Evolutionary conservation across 2,888 invertebrate species (phyloP).

Genomic region (Archaeoteleia sp.): DNA sequence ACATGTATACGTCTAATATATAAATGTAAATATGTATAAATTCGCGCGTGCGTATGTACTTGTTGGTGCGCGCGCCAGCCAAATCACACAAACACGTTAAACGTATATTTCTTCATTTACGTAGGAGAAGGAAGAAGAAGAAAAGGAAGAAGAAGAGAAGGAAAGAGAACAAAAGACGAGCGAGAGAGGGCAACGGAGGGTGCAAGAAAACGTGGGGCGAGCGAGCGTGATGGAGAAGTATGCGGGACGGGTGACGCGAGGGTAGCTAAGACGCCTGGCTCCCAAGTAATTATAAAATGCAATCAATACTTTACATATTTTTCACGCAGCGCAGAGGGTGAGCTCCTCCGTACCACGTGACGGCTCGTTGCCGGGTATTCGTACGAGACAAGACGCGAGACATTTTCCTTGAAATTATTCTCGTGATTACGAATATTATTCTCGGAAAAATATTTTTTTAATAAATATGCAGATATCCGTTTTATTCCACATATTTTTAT

Average conservation of each 20-base stretch:
- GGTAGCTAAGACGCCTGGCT: slow-evolving; percentile 74
- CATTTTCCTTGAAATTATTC: slow-evolving; percentile 49
- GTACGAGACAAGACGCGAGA: slow-evolving; percentile 49
- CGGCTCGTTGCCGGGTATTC: slow-evolving; percentile 52
- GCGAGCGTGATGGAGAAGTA: slow-evolving; percentile 56
- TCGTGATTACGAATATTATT: slow-evolving; percentile 35
- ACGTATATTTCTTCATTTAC: slow-evolving; percentile 61
- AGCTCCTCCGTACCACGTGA: slow-evolving; percentile 57
- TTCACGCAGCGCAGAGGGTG: slow-evolving; percentile 70
- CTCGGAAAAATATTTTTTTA: no score
- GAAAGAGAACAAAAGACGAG: slow-evolving; percentile 56
- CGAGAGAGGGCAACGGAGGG: slow-evolving; percentile 57
- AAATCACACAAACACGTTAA: slow-evolving; percentile 55
- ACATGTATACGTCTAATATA: slow-evolving; percentile 14
- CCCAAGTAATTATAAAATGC: slow-evolving; percentile 75
- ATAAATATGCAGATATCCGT: no score
- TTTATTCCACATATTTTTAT: no score
- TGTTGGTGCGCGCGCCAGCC: slow-evolving; percentile 49
- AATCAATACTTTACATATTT: slow-evolving; percentile 76
- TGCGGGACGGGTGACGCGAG: slow-evolving; percentile 60
- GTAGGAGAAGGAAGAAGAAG: slow-evolving; percentile 43
- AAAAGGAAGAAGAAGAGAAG: slow-evolving; percentile 56
- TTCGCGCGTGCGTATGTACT: slow-evolving; percentile 25
- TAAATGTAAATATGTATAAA: slow-evolving; percentile 34
- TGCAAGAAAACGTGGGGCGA: slow-evolving; percentile 58